These are phyloP conservation scores for Phalera bucephala DNA, from an alignment of 2,888 invertebrate species.

Conservation along the genomic window DNA sequence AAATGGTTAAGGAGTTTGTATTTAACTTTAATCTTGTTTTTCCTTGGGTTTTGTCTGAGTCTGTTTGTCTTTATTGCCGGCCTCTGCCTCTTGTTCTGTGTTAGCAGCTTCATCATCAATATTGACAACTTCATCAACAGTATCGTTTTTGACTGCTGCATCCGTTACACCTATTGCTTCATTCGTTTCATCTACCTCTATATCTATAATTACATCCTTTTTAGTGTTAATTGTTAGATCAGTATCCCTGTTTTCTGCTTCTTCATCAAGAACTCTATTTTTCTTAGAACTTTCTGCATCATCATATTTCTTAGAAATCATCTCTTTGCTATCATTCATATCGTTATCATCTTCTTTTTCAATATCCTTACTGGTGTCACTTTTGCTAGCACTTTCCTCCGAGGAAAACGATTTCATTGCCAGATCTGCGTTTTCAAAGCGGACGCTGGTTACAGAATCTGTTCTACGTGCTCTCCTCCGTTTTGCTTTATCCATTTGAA, in stretches of 20 bases:
- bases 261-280: too few species aligned
- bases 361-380: too few species aligned
- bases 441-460: conserved; percentile 23
- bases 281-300: background rate
- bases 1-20: too few species aligned
- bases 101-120: too few species aligned
- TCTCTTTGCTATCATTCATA: background rate
- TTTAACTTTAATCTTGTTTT: conserved; percentile 56
- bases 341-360: background rate
- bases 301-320: background rate
- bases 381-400: too few species aligned
- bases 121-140: background rate
- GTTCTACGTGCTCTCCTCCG: conserved; percentile 42
- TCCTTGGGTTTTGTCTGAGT: conserved; percentile 48
- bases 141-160: background rate
- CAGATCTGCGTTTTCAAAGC: too few species aligned
- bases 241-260: too few species aligned
- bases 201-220: background rate
- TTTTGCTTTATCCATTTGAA: conserved; percentile 40
- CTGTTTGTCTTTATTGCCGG: too few species aligned
- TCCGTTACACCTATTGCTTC: too few species aligned
- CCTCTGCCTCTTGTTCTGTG: too few species aligned
- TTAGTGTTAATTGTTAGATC: too few species aligned
- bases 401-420: too few species aligned
- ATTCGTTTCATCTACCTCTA: background rate